Evolutionary conservation across 2,113 vertebrate genomes (phyloP).

Genomic region (Macrotus californicus): DNA sequence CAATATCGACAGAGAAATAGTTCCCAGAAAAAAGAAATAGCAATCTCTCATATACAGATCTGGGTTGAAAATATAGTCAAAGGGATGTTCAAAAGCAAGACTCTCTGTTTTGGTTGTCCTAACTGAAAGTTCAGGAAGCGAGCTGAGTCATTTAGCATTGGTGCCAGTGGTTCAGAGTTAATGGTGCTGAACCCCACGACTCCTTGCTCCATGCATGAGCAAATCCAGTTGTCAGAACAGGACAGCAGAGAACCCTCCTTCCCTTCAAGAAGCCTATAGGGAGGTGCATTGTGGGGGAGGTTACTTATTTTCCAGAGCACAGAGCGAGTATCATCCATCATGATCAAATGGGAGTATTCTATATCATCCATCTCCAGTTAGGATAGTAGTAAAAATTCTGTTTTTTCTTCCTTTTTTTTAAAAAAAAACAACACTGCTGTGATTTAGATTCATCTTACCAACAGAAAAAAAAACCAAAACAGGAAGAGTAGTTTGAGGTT

Average conservation of each 20-base stretch:
- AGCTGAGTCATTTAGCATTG: background rate
- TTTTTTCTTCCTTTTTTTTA: background rate
- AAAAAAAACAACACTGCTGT: background rate
- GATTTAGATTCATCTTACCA: slow-evolving; percentile 40
- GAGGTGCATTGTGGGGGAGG: background rate
- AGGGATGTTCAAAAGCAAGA: background rate
- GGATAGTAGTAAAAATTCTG: background rate
- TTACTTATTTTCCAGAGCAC: slow-evolving; percentile 7
- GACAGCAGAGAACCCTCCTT: background rate
- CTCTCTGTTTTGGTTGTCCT: background rate
- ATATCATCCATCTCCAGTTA: slow-evolving; percentile 17
- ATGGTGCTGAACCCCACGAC: background rate
- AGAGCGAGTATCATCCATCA: slow-evolving; percentile 45
- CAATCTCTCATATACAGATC: background rate
- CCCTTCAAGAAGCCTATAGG: background rate
- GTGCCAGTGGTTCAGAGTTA: background rate
- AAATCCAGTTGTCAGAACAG: slow-evolving; percentile 29
- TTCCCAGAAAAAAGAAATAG: background rate
- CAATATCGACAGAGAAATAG: background rate
- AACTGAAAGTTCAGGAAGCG: background rate
- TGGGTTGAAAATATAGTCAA: background rate
- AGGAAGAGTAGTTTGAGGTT: background rate
- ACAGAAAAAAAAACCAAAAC: background rate
- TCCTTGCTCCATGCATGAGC: background rate
- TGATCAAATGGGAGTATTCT: slow-evolving; percentile 44